These are phyloP conservation scores for Vanacampus margaritifer DNA, from an alignment of 2,113 vertebrate species.

Conservation along the genomic window DNA sequence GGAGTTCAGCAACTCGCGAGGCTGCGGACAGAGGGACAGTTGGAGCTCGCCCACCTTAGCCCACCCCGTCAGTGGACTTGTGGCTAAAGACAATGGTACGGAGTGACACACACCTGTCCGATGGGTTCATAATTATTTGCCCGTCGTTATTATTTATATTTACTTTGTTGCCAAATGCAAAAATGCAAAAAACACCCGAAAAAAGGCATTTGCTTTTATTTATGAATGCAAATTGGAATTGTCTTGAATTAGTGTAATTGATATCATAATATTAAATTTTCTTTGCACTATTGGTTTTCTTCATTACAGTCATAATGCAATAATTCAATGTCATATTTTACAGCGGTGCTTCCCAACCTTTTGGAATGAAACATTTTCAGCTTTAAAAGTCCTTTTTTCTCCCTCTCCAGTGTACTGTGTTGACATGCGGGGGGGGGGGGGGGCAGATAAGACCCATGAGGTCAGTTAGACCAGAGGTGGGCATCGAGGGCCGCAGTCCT, in stretches of 20 bases:
- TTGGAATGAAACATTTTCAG: not conserved
- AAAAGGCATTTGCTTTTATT: too few species aligned
- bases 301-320: too few species aligned
- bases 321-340: not conserved
- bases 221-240: too few species aligned
- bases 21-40: conserved; percentile 76
- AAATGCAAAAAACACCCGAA: too few species aligned
- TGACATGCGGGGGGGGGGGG: not conserved
- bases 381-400: not conserved
- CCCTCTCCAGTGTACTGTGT: not conserved
- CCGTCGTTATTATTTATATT: not conserved
- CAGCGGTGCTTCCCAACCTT: not conserved
- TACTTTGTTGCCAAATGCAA: not conserved
- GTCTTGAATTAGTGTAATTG: too few species aligned
- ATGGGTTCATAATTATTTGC: conserved; percentile 29
- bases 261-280: too few species aligned
- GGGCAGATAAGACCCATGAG: not conserved
- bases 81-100: conserved; percentile 86
- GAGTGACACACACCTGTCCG: conserved; percentile 12
- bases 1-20: conserved; percentile 85
- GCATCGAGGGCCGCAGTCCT: too few species aligned
- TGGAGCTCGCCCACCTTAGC: conserved; percentile 68
- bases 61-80: conserved; percentile 81
- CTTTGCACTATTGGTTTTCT: too few species aligned
- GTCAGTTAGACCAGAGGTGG: too few species aligned